Base-by-base conservation (phyloP, 2,797 vertebrate species). In the Acanthurus leucopareius region DNA sequence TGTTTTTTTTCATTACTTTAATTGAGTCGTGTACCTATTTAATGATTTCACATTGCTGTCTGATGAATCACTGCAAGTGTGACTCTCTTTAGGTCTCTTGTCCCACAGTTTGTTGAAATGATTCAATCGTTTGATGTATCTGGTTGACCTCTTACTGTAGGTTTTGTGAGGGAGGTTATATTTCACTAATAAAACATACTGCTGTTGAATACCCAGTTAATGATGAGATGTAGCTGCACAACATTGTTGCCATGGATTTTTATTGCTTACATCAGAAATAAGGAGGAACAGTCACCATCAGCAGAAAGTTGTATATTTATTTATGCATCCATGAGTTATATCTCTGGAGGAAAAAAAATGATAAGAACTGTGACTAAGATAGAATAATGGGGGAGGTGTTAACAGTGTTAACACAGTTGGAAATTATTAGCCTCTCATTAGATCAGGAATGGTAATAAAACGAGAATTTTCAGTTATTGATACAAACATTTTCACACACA, bases 401-500 rank as follows among this genome's bases (percentile, higher is more conserved):
- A 35, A 35, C 32, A 35, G 32, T 35, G 32, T 35, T 35, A 35
- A 35, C 5, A 7, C 32, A 7, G 32, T 7, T 35, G 32, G 74
- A 80, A 69, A 84, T 66, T 25, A 76, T 58, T 49, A 53, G 57
- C n/a, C 72, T 66, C 28, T 63, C 51, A 56, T 77, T 59, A 66
- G 17, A 15, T 9, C 28, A 25, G 22, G 42, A 32, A 44, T 66
- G 22, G 19, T 62, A n/a, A 52, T 53, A 54, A 62, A 40, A 63
- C 32, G 77, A 72, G 68, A 51, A 35, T 35, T 35, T 35, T 35
- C 32, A 35, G 32, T 35, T 35, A 35, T 35, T 35, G 5, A 35
- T 35, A 47, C 16, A 32, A 66, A 25, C 32, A 53, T 54, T 48
- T 54, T 58, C 25, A 44, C 53, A 64, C 44, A 73, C 56, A 51